Evolutionary conservation across 2,888 invertebrate species (phyloP), one percentile per base, ranked within the genome.

Genomic region (Mythimna pallens): DNA sequence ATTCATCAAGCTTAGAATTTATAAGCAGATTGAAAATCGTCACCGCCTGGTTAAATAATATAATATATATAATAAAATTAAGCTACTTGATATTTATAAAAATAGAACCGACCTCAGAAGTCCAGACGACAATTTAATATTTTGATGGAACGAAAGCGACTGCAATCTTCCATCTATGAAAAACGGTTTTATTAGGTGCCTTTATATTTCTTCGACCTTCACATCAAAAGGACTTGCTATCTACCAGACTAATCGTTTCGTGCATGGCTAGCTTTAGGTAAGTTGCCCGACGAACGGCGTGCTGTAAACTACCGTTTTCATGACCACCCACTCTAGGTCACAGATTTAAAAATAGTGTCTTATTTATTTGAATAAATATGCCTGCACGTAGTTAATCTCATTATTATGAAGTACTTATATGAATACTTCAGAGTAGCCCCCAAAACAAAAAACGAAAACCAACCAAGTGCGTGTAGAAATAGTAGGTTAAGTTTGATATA

Each of bases 321-420:
- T 84, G 86, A 89, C 87, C 86, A 85, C 82, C 82, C 81, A 72
- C 83, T 89, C 88, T 88, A 89, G 91, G 90, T 89, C 90, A 88
- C 81, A 80, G 83, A 86, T 89, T 89, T 91, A 91, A 90, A 90
- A 90, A 89, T 88, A 89, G 87, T 89, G 85, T 89, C 87, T 87
- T 85, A 84, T 78, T 80, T 85, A 87, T 82, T 80, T 83, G 65
- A 74, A 82, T 73, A 71, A 79, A 66, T 71, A 72, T 34, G 55
- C 10, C 54, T 77, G 73, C 77, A 73, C 62, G 63, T 78, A 73
- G 30, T 62, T 72, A 30, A 73, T 63, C 59, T 70, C 34, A 76
- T 59, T 59, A 75, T 69, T 80, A 63, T 54, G 20, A 65, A 55
- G 58, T 61, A 57, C 36, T 22, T 75, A 34, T 36, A 70, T 52